Base-by-base conservation (phyloP, 2,888 invertebrate species). In the Harmothoe impar region DNA sequence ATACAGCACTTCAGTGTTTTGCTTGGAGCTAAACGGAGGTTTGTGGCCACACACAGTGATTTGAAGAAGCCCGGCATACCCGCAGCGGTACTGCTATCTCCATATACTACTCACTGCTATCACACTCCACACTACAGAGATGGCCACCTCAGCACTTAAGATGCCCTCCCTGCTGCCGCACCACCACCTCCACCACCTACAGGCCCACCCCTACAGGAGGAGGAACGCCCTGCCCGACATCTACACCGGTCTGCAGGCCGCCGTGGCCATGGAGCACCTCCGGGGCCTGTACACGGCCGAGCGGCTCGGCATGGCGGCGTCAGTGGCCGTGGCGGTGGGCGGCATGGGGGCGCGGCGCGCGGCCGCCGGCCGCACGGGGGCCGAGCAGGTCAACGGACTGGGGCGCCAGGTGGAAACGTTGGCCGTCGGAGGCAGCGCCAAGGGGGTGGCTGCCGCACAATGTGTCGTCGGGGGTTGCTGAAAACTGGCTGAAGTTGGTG, bases 191-290 rank as follows among this genome's bases (percentile, higher is more conserved):
- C 81, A 88, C 88, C 81, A 88, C 88, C 68, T 31, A 3, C 20
- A 15, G 17, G 20, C 81, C 10, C 29, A 56, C 89, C 43, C 43
- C 43, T 81, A 81, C 81, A 15, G 91, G 25, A 68, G 91, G n/a
- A 56, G 91, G 62, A 90, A 91, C 62, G 91, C 91, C 17, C 51
- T 91, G 89, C 91, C 91, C 10, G 84, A 91, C 89, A 91, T 91
- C 31, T 91, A 89, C 91, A 10, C 56, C 68, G 91, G 84, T 29
- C 56, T 91, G 56, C 43, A 54, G 31, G 54, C 72, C 12, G 90
- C 81, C 17, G 43, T 68, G 17, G 89, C 77, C 72, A 68, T 51
- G 20, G 89, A 89, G 89, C 72, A 81, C 81, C 81, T 81, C 35
- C 33, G 81, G 81, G 81, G 81, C 35, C 17, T 81, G 35, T 81